Percentiles rank a stretch among this genome's conserved stretches.
phyloP scores from a whole-genome alignment of 1,140 invertebrate genomes.

The Stratiolaelaps scimitus region DNA sequence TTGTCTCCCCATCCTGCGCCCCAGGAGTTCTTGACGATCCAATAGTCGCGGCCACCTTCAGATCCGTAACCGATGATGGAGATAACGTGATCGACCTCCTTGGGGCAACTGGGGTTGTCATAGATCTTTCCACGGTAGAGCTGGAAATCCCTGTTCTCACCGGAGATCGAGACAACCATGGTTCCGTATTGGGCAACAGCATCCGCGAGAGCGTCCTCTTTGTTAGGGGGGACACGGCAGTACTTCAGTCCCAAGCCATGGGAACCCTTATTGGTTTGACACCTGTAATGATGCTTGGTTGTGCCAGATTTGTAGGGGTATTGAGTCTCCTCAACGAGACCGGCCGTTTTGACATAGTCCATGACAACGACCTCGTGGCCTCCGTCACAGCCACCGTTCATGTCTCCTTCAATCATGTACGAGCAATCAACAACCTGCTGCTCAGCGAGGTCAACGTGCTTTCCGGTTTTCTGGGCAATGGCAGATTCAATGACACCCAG shows the following conservation, averaged over 20 bases:
- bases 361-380: slow-evolving; percentile 6
- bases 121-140: neutral
- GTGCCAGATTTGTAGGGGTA: slow-evolving; percentile 1
- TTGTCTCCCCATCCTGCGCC: slow-evolving; percentile 33
- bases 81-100: slow-evolving; percentile 45
- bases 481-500: slow-evolving; percentile 12
- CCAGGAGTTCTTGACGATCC: slow-evolving; percentile 36
- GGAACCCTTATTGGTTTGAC: neutral
- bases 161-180: neutral
- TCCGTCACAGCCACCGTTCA: neutral
- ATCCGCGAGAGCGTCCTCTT: neutral
- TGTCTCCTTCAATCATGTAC: neutral
- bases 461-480: neutral
- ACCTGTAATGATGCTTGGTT: neutral
- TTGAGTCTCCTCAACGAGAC: neutral
- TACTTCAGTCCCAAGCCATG: neutral
- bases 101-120: neutral
- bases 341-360: neutral
- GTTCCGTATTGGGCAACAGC: slow-evolving; percentile 4
- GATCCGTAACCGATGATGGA: slow-evolving; percentile 47
- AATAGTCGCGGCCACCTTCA: slow-evolving; percentile 36
- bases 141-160: slow-evolving; percentile 12
- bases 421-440: slow-evolving; percentile 13
- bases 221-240: neutral
- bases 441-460: neutral